Evolutionary conservation across 2,113 vertebrate species (phyloP).

Genomic region (Tetrax tetrax): DNA sequence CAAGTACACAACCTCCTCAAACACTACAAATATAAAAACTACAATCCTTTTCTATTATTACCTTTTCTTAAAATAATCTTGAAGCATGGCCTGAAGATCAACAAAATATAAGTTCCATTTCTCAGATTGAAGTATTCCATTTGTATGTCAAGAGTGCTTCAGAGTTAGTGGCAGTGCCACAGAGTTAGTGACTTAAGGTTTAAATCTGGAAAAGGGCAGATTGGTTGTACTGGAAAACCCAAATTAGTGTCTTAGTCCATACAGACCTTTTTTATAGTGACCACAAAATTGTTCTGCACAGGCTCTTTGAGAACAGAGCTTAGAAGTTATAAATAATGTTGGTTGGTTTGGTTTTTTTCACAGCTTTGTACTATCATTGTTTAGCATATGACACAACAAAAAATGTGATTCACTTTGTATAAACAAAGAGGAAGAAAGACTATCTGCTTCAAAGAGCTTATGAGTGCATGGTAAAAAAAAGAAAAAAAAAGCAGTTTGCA

Average conservation of each 20-base stretch:
- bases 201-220: background rate
- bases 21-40: background rate
- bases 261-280: background rate
- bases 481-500: background rate
- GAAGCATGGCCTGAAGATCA: background rate
- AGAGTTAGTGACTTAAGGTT: background rate
- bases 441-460: background rate
- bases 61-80: background rate
- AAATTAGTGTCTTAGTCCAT: background rate
- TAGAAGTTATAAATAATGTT: background rate
- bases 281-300: background rate
- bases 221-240: background rate
- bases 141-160: background rate
- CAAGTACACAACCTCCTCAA: background rate
- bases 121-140: background rate
- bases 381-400: background rate
- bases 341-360: background rate
- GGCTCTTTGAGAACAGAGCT: background rate
- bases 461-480: background rate
- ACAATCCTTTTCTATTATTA: background rate
- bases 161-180: too few species aligned
- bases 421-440: background rate
- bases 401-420: background rate
- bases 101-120: background rate
- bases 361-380: background rate